phyloP scores from a whole-genome alignment of 2,888 invertebrate species.

The Agonopterix subpropinquella region DNA sequence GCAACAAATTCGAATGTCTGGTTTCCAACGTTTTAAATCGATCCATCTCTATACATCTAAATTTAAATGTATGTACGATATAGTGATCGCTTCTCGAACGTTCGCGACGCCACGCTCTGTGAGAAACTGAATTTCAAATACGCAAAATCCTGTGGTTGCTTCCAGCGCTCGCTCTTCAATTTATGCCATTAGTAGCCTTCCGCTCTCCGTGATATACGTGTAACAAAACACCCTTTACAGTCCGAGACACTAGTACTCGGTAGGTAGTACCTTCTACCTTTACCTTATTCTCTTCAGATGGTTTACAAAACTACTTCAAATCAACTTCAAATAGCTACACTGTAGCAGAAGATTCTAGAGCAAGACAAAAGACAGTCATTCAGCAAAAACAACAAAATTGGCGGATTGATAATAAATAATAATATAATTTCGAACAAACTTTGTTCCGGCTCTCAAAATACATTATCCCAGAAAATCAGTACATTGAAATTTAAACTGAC shows the following conservation, averaged over 20 bases:
- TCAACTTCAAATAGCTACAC: too few species aligned
- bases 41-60: slow-evolving; percentile 35
- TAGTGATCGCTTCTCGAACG: slow-evolving; percentile 43
- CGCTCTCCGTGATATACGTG: slow-evolving; percentile 38
- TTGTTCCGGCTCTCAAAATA: too few species aligned
- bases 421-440: too few species aligned
- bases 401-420: too few species aligned
- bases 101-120: slow-evolving; percentile 32
- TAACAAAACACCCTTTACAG: slow-evolving; percentile 8
- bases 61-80: slow-evolving; percentile 21
- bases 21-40: slow-evolving; percentile 41
- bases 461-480: too few species aligned
- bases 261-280: too few species aligned
- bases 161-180: slow-evolving; percentile 57
- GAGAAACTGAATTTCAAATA: slow-evolving; percentile 67
- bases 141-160: slow-evolving; percentile 61
- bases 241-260: neutral
- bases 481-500: too few species aligned
- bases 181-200: slow-evolving; percentile 64
- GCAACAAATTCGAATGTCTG: slow-evolving; percentile 40
- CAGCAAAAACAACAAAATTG: too few species aligned
- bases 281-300: too few species aligned
- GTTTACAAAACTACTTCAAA: too few species aligned
- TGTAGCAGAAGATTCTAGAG: too few species aligned
- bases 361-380: too few species aligned